Percentiles rank a stretch among this genome's conserved stretches.
Evolutionary conservation across 2,888 invertebrate genomes (phyloP).

Genomic region (Dione vanillae): DNA sequence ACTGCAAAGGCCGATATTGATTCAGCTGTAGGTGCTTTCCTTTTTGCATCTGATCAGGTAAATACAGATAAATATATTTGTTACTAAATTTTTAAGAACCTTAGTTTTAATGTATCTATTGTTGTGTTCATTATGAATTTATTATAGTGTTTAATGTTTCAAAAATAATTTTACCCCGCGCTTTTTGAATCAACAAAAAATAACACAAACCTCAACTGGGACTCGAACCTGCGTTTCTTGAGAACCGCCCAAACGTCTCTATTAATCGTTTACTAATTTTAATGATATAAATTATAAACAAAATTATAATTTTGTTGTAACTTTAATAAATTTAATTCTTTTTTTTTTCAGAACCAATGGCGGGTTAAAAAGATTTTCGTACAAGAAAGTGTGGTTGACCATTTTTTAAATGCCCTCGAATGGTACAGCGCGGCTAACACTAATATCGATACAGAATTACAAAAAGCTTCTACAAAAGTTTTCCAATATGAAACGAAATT

Average conservation of each 20-base stretch:
- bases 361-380: slow-evolving; percentile 56
- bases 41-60: slow-evolving; percentile 9
- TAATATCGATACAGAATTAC: slow-evolving; percentile 31
- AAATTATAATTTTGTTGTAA: neutral
- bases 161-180: no score
- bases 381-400: slow-evolving; percentile 60
- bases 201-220: no score
- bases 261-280: no score
- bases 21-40: slow-evolving; percentile 57
- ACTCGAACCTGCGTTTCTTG: no score
- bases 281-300: neutral
- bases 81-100: no score
- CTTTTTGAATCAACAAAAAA: no score
- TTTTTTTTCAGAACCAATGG: slow-evolving; percentile 59
- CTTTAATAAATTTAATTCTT: no score
- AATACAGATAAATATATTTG: neutral
- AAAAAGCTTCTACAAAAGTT: slow-evolving; percentile 37
- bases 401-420: slow-evolving; percentile 54
- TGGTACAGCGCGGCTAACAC: slow-evolving; percentile 51
- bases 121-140: no score
- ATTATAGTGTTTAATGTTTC: no score
- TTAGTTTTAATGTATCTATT: no score
- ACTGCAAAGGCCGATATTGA: slow-evolving; percentile 58
- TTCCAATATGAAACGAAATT: slow-evolving; percentile 45
- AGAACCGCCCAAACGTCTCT: no score